Base-by-base conservation (phyloP, 2,888 invertebrate genomes). In the Parasteatoda lunata region DNA sequence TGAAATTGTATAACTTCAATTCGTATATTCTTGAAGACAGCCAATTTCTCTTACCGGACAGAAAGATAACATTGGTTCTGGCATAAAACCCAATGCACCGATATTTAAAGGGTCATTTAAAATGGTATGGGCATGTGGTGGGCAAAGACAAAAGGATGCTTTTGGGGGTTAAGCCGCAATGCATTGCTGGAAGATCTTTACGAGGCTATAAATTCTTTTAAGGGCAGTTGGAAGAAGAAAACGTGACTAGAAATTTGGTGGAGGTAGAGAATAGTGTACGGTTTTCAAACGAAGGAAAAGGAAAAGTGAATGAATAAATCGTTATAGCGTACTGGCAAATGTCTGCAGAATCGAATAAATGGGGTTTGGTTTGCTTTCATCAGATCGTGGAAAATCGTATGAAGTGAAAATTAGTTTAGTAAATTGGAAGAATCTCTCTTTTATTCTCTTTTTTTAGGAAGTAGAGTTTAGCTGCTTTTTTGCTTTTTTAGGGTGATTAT, bases 171-270 rank as follows among this genome's bases (percentile, higher is more conserved):
- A 84, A 84, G 77, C 77, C 70, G 65, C 47, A 72, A 71, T 77
- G 65, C 83, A 48, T 45, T 54, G 77, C 71, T 51, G n/a, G 13
- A 7, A 54, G 48, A 49, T 51, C 72, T 84, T 84, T 84, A 84
- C 77, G 83, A 84, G 77, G 77, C 47, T 71, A 84, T 84, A 84
- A 84, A 84, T 84, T 84, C 77, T 68, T 84, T 75, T 84, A 84
- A 77, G 71, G 77, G 77, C 77, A 77, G 77, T 77, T 77, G 64
- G 72, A 71, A 54, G 64, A 65, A 72, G 48, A 48, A 30, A 49
- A n/a, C 83, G 83, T 84, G 83, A 65, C 77, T 72, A 77, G 77
- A 72, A 84, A 77, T 77, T 84, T 66, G 8, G 77, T 72, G 45
- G 66, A 73, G 49, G 54, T 59, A 45, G 69, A 54, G 69, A 54